Evolutionary conservation across 2,113 vertebrate species (phyloP).

Genomic region (Pseudopipra pipra): DNA sequence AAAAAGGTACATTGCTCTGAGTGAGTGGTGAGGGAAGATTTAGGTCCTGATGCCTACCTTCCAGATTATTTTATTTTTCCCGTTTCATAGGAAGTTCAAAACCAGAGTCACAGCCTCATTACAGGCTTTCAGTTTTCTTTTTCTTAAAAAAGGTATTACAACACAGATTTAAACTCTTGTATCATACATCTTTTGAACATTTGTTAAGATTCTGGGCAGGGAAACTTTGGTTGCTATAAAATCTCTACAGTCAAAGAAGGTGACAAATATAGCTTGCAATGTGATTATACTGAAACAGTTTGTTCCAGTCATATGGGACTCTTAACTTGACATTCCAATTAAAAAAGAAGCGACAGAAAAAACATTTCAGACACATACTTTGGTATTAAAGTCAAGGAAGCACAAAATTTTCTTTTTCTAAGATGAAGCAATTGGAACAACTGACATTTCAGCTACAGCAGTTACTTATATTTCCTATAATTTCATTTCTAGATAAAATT

Average conservation of each 20-base stretch:
- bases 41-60: background rate
- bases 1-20: background rate
- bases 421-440: background rate
- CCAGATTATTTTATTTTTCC: background rate
- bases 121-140: background rate
- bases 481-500: background rate
- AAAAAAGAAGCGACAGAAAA: conserved; percentile 28
- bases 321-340: conserved; percentile 52
- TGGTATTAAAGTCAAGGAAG: background rate
- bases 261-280: conserved; percentile 50
- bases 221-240: conserved; percentile 28
- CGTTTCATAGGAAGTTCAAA: background rate
- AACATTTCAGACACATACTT: conserved; percentile 25
- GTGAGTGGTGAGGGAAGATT: background rate
- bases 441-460: background rate
- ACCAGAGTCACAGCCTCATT: background rate
- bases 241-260: conserved; percentile 19
- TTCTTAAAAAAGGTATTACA: background rate
- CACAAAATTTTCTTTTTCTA: conserved; percentile 1
- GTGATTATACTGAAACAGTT: conserved; percentile 51
- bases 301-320: conserved; percentile 44
- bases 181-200: background rate
- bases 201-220: conserved; percentile 4
- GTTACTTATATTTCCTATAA: background rate
- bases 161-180: background rate